A percentile compares a stretch with the other conserved stretches of the same genome.
Evolutionary conservation across 2,797 vertebrate species (phyloP).

Genomic region (Sitta carolinensis): DNA sequence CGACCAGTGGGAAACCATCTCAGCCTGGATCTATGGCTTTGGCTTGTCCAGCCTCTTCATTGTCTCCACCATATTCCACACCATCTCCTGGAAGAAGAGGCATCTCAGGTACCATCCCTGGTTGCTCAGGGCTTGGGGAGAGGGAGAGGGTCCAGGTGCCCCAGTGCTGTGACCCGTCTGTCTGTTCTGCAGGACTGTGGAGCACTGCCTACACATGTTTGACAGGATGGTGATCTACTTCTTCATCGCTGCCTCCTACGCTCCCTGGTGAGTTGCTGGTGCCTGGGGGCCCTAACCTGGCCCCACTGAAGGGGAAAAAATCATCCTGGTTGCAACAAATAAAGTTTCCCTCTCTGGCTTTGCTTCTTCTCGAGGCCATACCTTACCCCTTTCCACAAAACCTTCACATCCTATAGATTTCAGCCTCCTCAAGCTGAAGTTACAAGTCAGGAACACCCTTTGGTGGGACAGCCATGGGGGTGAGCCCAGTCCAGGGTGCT

Average conservation of each 20-base stretch:
- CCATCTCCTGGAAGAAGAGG: slow-evolving; percentile 93
- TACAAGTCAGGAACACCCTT: not conserved
- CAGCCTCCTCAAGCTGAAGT: not conserved
- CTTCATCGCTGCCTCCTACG: slow-evolving; percentile 94
- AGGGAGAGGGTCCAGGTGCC: fast-evolving
- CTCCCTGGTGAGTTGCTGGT: slow-evolving; percentile 87
- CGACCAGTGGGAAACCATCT: slow-evolving; percentile 86
- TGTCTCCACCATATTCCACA: slow-evolving; percentile 93
- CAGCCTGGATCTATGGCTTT: slow-evolving; percentile 81
- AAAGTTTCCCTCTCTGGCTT: not conserved
- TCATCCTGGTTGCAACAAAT: not conserved
- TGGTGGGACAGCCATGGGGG: not conserved
- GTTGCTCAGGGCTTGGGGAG: fast-evolving
- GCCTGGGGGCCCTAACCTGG: not conserved
- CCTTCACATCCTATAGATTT: not conserved
- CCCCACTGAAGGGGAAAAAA: not conserved
- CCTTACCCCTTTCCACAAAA: not conserved
- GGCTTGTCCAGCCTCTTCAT: slow-evolving; percentile 92
- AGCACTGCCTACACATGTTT: slow-evolving; percentile 95
- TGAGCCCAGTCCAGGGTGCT: not conserved
- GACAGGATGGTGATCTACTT: slow-evolving; percentile 97
- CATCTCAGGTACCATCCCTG: slow-evolving; percentile 82
- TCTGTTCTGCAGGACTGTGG: slow-evolving; percentile 80
- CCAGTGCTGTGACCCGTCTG: not conserved
- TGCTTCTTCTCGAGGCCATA: not conserved